Conservation (phyloP, 2,797 vertebrate genomes). For the Lindbergichthys nudifrons region DNA sequence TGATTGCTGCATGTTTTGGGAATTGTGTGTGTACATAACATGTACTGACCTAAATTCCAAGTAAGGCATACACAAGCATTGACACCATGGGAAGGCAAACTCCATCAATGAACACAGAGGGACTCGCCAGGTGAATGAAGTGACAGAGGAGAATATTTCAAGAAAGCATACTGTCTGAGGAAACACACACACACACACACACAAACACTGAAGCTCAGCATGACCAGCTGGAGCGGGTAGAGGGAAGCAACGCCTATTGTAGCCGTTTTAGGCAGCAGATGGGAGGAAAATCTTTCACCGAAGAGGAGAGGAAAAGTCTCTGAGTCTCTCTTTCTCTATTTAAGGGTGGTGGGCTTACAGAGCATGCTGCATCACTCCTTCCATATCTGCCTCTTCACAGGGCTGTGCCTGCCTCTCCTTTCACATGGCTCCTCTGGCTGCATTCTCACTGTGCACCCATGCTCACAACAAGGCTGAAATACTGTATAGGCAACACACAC, state of each 20-base stretch:
- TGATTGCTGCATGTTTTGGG: constrained; percentile 1
- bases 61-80: neutral
- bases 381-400: constrained; percentile 57
- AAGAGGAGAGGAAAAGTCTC: constrained; percentile 50
- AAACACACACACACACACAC: constrained; percentile 47
- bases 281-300: constrained; percentile 75
- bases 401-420: constrained; percentile 62
- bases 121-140: constrained; percentile 51
- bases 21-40: neutral
- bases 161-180: constrained; percentile 57
- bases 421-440: constrained; percentile 59
- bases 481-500: neutral
- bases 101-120: constrained; percentile 17
- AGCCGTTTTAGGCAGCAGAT: constrained; percentile 89
- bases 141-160: constrained; percentile 42
- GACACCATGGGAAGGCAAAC: constrained; percentile 4
- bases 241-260: constrained; percentile 85
- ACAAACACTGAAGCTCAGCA: constrained; percentile 77
- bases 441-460: constrained; percentile 17
- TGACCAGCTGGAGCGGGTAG: constrained; percentile 82
- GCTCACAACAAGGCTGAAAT: too few species aligned
- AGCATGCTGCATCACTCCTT: constrained; percentile 67
- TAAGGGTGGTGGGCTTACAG: constrained; percentile 32
- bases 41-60: constrained; percentile 2
- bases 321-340: constrained; percentile 48